phyloP scores from a whole-genome alignment of 2,113 vertebrate genomes.

The Lycaon pictus region DNA sequence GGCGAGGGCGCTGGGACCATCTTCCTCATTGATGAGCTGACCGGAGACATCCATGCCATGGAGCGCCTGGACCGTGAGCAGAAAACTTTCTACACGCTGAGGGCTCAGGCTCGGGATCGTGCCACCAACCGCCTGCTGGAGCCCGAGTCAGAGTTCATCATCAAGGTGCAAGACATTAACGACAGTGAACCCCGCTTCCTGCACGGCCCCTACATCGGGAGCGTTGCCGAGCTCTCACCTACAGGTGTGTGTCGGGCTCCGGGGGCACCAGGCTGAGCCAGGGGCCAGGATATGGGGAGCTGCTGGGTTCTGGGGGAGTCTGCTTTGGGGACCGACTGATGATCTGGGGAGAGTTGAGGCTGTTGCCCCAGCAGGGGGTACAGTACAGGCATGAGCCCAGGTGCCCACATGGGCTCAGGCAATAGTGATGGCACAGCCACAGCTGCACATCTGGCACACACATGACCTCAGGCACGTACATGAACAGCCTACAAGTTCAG shows the following conservation, averaged over 20 bases:
- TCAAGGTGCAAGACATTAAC: conserved; percentile 99
- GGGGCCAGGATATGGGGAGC: not conserved
- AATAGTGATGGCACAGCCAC: not conserved
- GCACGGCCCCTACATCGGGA: conserved; percentile 98
- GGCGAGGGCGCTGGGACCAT: conserved; percentile 97
- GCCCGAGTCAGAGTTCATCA: conserved; percentile 98
- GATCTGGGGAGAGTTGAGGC: not conserved
- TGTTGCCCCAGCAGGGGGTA: not conserved
- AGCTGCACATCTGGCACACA: not conserved
- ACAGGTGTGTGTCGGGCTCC: conserved; percentile 87
- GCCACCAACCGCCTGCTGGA: conserved; percentile 94
- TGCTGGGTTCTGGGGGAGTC: not conserved
- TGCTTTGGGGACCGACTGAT: not conserved
- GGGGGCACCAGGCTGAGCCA: not conserved
- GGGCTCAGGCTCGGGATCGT: conserved; percentile 94
- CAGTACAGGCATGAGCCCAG: not conserved
- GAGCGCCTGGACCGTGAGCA: conserved; percentile 96
- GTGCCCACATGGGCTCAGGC: not conserved
- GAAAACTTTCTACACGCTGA: conserved; percentile 97
- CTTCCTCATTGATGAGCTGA: conserved; percentile 98
- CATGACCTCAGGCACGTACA: not conserved
- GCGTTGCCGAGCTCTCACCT: conserved; percentile 96
- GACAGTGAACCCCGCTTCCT: conserved; percentile 98
- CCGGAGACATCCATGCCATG: conserved; percentile 98
- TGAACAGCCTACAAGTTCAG: too few relatives aligned